Conservation (phyloP, 2,797 vertebrate genomes). For the Syndactyla subalaris region DNA sequence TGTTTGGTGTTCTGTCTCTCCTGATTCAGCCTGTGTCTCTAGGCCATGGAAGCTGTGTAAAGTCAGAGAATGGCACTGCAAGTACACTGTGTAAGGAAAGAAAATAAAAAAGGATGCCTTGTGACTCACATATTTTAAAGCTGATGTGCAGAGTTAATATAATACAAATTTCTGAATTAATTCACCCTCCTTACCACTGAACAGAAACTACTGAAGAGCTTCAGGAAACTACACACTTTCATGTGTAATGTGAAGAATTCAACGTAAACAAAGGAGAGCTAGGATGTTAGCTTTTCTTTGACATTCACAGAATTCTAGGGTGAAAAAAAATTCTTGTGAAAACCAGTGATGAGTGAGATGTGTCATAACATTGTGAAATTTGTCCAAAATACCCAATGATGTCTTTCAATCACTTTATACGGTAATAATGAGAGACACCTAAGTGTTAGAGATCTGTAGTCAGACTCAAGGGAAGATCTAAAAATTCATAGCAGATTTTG, state of each 20-base stretch:
- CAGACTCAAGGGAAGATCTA: background rate
- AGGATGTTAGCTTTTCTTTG: background rate
- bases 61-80: background rate
- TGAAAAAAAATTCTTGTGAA: background rate
- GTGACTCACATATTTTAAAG: background rate
- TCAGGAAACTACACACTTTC: background rate
- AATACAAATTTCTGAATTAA: background rate
- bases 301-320: background rate
- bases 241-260: background rate
- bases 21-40: background rate
- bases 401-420: background rate
- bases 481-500: background rate
- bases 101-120: background rate
- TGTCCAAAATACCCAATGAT: background rate
- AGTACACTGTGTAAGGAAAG: background rate
- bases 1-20: background rate
- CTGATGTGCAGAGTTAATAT: background rate
- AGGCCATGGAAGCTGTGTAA: background rate
- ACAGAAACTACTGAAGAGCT: background rate
- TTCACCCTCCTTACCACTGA: background rate
- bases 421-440: background rate
- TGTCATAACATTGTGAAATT: background rate
- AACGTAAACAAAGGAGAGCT: background rate
- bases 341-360: background rate
- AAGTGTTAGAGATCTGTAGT: background rate